Evolutionary conservation across 2,113 vertebrate genomes (phyloP).

Genomic region (Galemys pyrenaicus): DNA sequence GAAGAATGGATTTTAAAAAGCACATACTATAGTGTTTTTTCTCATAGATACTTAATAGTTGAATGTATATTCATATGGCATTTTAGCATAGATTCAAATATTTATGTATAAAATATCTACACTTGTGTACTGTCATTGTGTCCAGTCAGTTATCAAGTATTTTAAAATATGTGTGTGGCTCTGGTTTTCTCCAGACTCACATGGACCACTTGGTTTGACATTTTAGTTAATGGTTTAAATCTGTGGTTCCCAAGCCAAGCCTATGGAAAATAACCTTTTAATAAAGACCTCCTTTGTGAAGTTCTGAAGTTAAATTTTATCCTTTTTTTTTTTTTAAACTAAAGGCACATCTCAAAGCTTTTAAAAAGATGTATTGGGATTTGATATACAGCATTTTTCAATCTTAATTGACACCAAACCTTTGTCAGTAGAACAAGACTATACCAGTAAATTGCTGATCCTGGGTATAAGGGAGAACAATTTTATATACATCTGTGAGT

Average conservation of each 20-base stretch:
- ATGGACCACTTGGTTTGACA: neutral
- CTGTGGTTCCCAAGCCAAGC: neutral
- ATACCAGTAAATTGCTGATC: neutral
- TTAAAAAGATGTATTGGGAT: neutral
- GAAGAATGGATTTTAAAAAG: neutral
- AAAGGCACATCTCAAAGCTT: neutral
- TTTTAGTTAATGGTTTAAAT: neutral
- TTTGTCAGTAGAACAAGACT: neutral
- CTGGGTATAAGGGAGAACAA: neutral
- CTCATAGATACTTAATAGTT: neutral
- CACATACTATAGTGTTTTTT: neutral
- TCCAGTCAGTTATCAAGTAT: neutral
- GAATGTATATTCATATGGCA: neutral
- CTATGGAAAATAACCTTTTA: neutral
- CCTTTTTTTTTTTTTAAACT: neutral
- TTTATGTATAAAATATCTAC: neutral
- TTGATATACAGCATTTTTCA: neutral
- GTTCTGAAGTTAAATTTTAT: neutral
- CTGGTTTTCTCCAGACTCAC: neutral
- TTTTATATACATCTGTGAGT: neutral
- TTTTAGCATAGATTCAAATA: conserved; percentile 18
- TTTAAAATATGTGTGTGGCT: neutral
- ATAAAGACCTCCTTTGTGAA: neutral
- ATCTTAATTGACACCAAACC: neutral
- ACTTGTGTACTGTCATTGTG: neutral